Evolutionary conservation across 1,140 invertebrate genomes (phyloP).

Genomic region (Drosophila mayri): DNA sequence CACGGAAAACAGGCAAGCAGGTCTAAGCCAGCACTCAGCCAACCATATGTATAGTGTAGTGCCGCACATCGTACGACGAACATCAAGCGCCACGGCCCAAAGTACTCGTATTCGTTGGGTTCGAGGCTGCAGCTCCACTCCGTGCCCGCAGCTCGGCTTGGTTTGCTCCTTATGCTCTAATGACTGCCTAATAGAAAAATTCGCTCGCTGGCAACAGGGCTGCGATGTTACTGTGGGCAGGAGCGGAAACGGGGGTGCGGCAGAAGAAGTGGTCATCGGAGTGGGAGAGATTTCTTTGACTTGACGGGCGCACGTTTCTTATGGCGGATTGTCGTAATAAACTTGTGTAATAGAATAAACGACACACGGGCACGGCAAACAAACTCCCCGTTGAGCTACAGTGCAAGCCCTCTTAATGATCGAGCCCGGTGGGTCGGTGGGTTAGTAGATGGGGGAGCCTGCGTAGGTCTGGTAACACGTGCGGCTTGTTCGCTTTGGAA

Average conservation of each 20-base stretch:
- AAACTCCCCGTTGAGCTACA: constrained; percentile 61
- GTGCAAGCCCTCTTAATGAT: constrained; percentile 39
- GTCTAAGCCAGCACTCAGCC: constrained; percentile 43
- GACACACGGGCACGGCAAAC: constrained; percentile 67
- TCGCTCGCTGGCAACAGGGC: constrained; percentile 46
- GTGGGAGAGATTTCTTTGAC: constrained; percentile 59
- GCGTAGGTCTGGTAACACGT: constrained; percentile 50
- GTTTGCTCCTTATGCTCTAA: constrained; percentile 69
- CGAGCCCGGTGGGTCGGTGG: constrained; percentile 22
- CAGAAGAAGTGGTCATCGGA: constrained; percentile 3
- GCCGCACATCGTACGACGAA: constrained; percentile 8
- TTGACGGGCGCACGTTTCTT: constrained; percentile 71
- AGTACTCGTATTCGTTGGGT: constrained; percentile 13
- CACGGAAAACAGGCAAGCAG: constrained; percentile 18
- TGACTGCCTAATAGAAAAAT: constrained; percentile 81
- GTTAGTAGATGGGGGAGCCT: constrained; percentile 15
- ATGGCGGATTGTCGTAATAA: constrained; percentile 73
- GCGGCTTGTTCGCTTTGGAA: constrained; percentile 77
- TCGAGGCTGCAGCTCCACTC: constrained; percentile 9
- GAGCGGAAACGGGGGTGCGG: neutral
- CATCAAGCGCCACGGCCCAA: constrained; percentile 4
- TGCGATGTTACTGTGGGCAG: constrained; percentile 2
- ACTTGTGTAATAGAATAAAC: constrained; percentile 84
- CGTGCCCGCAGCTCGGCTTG: constrained; percentile 3
- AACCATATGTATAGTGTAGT: constrained; percentile 51